Base-by-base conservation (phyloP, 1,140 invertebrate species). In the Trypoxylus dichotomus region DNA sequence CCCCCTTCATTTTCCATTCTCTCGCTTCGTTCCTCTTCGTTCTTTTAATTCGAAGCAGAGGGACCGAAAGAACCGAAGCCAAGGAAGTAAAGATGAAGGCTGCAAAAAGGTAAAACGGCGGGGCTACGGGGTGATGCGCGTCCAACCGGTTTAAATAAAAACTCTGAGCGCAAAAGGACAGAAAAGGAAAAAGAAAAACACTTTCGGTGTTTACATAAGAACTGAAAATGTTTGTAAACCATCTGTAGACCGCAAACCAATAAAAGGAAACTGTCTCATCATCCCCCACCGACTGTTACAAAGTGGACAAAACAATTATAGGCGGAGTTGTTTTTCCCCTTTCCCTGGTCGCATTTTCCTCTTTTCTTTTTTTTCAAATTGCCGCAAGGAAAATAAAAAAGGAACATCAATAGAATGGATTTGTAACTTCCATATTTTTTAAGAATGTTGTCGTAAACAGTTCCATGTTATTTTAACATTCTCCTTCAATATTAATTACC, bases 251-350 rank as follows among this genome's bases (percentile, higher is more conserved):
- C 47, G 47, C 47, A 58, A 58, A 58, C 15, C 15, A n/a, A 58
- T 19, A 19, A 58, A 43, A 58, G 47, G 47, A 58, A 58, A 58
- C 47, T 19, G 47, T 19, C 47, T 58, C 21, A 21, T 58, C 47
- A 58, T 58, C 47, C 47, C 47, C 21, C 47, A 19, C 15, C 15
- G 21, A 5, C 47, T 21, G 47, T 21, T 19, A 19, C 47, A 58
- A 58, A 58, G 47, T 58, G 47, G 47, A 58, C 47, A 58, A 58
- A 58, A 58, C 21, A 58, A 58, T 58, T 58, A 58, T 58, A 58
- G 7, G 21, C 47, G 15, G 47, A n/a, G 15, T 58, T 58, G 47
- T 58, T 58, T 21, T 21, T 58, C 15, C 21, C 47, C 15, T 19
- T 19, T 58, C 47, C 32, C 32, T 37, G 10, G 32, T 8, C 10